Conservation (phyloP, 2,113 vertebrate genomes). For the Amphilophus citrinellus region DNA sequence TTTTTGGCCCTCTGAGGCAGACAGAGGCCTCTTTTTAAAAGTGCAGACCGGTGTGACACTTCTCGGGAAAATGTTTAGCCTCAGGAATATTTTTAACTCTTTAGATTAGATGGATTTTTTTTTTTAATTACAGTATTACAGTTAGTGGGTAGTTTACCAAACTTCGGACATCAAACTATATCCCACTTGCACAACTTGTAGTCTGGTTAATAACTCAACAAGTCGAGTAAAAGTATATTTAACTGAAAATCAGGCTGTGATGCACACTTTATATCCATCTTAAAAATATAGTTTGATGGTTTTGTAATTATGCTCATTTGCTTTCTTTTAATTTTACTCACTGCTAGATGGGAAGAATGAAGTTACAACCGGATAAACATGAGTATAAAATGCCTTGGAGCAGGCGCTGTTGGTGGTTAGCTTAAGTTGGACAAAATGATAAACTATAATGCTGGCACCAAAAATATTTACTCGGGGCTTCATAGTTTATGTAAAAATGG, state of each 20-base stretch:
- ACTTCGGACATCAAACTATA: not conserved
- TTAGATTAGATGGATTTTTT: not conserved
- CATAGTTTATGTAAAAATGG: not conserved
- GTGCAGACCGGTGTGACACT: not conserved
- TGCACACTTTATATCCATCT: no score
- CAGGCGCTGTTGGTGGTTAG: not conserved
- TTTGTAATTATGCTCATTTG: not conserved
- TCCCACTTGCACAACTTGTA: not conserved
- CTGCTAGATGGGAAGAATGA: not conserved
- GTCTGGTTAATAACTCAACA: not conserved
- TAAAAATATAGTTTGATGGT: not conserved
- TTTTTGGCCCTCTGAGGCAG: conserved; percentile 12
- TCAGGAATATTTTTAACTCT: not conserved
- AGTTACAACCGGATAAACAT: not conserved
- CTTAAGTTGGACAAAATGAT: no score
- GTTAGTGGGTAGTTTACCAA: no score
- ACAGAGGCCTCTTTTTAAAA: conserved; percentile 7
- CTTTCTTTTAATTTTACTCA: not conserved
- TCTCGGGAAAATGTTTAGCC: not conserved
- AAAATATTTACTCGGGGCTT: not conserved
- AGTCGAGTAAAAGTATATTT: not conserved
- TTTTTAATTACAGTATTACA: no score
- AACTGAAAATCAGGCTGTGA: no score
- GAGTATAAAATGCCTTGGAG: not conserved
- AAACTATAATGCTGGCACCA: not conserved